Evolutionary conservation across 2,888 invertebrate species (phyloP).

Genomic region (Anaspis maculata): DNA sequence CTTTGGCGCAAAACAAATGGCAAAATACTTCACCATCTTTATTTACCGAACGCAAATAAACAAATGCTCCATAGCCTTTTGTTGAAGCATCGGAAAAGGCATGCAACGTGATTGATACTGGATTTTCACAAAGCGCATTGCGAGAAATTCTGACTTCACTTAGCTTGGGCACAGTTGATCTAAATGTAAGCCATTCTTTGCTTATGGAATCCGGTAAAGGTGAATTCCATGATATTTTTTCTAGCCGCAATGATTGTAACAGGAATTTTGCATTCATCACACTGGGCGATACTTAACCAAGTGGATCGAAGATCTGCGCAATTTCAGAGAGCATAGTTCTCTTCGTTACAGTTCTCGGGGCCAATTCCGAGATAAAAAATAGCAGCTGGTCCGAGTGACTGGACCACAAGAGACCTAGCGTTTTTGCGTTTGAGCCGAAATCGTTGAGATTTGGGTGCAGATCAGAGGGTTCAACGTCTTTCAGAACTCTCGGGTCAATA

Average conservation of each 20-base stretch:
- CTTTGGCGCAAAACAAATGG: constrained; percentile 8
- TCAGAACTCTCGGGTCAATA: no score
- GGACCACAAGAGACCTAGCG: no score
- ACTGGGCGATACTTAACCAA: constrained; percentile 4
- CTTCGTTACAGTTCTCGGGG: no score
- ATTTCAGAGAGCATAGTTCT: no score
- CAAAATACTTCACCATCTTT: not conserved
- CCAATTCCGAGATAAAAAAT: no score
- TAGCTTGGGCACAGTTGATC: constrained; percentile 1
- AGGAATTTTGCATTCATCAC: constrained; percentile 8
- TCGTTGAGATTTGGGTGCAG: no score
- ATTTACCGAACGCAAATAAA: not conserved
- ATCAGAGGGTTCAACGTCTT: no score
- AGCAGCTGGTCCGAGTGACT: no score
- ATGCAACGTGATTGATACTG: constrained; percentile 7
- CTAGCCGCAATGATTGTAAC: constrained; percentile 11
- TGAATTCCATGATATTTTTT: constrained; percentile 11
- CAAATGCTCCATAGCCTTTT: constrained; percentile 6
- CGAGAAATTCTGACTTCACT: constrained; percentile 9
- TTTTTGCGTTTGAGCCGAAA: no score
- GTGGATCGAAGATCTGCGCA: no score
- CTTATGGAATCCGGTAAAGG: constrained; percentile 7
- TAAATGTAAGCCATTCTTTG: constrained; percentile 7
- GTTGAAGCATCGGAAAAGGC: constrained; percentile 7
- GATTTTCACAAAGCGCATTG: constrained; percentile 3